These are phyloP conservation scores for Fulica atra DNA, from an alignment of 2,113 vertebrate species.

Conservation along the genomic window DNA sequence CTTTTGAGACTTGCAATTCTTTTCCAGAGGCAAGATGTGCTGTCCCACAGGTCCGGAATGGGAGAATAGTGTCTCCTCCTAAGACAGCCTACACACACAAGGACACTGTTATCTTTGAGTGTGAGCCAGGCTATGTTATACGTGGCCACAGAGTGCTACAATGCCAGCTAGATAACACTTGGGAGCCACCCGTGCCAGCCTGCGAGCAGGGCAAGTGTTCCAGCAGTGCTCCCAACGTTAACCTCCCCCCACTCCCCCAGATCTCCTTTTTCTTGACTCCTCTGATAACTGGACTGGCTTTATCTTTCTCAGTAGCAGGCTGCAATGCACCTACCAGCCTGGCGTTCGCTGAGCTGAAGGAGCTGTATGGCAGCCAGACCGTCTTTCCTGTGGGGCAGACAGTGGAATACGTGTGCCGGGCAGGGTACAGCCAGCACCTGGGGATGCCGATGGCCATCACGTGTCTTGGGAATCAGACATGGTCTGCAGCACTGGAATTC, in stretches of 20 bases:
- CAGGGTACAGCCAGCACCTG: background rate
- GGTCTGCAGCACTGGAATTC: background rate
- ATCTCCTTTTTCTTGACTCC: background rate
- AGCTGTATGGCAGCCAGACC: background rate
- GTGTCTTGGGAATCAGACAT: background rate
- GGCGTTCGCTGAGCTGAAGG: background rate
- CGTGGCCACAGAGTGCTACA: conserved; percentile 1
- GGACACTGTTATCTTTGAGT: conserved; percentile 49
- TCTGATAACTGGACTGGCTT: background rate
- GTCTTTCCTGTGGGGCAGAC: background rate
- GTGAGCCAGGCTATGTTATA: conserved; percentile 54
- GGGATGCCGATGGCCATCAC: background rate
- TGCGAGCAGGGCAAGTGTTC: conserved; percentile 66
- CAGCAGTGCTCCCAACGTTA: accelerated
- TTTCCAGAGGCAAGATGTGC: conserved; percentile 38
- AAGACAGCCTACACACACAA: conserved; percentile 11
- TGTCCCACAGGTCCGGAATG: conserved; percentile 30
- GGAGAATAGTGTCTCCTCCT: conserved; percentile 31
- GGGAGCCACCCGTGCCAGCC: conserved; percentile 50
- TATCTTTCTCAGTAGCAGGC: background rate
- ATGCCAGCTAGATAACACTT: conserved; percentile 52
- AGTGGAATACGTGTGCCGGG: background rate
- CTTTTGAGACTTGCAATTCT: background rate
- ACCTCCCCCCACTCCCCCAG: background rate
- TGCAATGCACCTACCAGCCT: background rate